These are phyloP conservation scores for Campylorhamphus procurvoides DNA, from an alignment of 2,113 vertebrate genomes.

Conservation along the genomic window DNA sequence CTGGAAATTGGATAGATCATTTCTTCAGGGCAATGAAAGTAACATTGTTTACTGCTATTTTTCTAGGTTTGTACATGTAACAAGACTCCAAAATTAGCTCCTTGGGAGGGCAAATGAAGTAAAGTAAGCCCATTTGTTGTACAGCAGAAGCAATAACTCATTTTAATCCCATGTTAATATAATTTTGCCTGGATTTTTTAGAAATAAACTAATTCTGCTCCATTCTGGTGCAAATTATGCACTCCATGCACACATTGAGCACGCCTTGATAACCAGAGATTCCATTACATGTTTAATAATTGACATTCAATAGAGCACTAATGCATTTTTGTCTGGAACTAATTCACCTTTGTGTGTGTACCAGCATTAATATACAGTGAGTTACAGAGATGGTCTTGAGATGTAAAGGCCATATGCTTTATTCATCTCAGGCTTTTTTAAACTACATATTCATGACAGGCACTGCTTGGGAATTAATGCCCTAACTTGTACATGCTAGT, in stretches of 20 bases:
- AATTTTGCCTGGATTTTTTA: slow-evolving; percentile 23
- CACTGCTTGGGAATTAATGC: slow-evolving; percentile 53
- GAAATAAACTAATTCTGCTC: not conserved
- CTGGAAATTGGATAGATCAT: not conserved
- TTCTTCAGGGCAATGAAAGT: not conserved
- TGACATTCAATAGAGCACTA: slow-evolving; percentile 76
- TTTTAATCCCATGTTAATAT: slow-evolving; percentile 46
- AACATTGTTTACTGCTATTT: not conserved
- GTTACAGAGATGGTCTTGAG: slow-evolving; percentile 61
- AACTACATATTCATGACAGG: slow-evolving; percentile 63
- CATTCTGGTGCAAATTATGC: slow-evolving; percentile 47
- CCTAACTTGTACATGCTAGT: slow-evolving; percentile 22
- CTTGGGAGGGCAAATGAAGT: not conserved
- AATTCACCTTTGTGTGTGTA: slow-evolving; percentile 76
- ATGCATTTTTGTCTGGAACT: slow-evolving; percentile 78
- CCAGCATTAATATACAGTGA: slow-evolving; percentile 60
- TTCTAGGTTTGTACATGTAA: not conserved
- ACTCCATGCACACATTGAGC: slow-evolving; percentile 53
- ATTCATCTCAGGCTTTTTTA: slow-evolving; percentile 47
- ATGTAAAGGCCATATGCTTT: not conserved
- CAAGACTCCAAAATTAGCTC: not conserved
- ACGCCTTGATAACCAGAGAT: slow-evolving; percentile 66
- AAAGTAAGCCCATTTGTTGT: not conserved
- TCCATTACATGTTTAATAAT: slow-evolving; percentile 78
- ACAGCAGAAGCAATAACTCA: slow-evolving; percentile 13